Conservation (phyloP, 2,888 invertebrate genomes). For the Leptothorax acervorum region DNA sequence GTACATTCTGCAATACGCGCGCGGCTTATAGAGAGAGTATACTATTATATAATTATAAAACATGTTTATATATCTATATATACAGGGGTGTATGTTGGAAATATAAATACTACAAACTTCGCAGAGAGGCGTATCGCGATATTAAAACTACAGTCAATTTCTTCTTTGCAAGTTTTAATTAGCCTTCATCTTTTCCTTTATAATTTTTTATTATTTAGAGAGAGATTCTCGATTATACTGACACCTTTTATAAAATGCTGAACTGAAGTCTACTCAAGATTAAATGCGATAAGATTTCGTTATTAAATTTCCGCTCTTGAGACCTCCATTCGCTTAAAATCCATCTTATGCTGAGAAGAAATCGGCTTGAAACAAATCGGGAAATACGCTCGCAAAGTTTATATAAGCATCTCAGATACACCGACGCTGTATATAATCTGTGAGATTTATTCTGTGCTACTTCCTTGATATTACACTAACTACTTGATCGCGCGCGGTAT, state of each 20-base stretch:
- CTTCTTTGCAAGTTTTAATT: neutral
- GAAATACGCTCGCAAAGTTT: neutral
- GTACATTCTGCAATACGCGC: constrained; percentile 41
- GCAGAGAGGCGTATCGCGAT: neutral
- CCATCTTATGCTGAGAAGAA: neutral
- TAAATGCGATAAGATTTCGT: constrained; percentile 2
- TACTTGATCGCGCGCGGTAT: constrained; percentile 64
- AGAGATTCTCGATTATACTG: neutral
- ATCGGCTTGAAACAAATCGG: neutral
- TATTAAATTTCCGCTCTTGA: neutral
- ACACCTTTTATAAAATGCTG: constrained; percentile 3
- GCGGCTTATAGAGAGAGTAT: neutral
- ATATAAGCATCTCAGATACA: constrained; percentile 12
- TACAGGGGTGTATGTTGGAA: neutral
- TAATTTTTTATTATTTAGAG: neutral
- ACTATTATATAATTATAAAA: constrained; percentile 47
- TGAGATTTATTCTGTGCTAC: constrained; percentile 35
- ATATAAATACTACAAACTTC: constrained; percentile 18
- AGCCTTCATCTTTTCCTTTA: neutral
- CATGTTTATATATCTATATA: constrained; percentile 25
- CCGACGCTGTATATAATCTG: constrained; percentile 10
- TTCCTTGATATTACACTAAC: constrained; percentile 49
- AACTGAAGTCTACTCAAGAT: neutral
- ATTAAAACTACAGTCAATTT: constrained; percentile 1
- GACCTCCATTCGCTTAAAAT: neutral